phyloP scores from a whole-genome alignment of 1,140 invertebrate genomes.

The Calosoma granatense region DNA sequence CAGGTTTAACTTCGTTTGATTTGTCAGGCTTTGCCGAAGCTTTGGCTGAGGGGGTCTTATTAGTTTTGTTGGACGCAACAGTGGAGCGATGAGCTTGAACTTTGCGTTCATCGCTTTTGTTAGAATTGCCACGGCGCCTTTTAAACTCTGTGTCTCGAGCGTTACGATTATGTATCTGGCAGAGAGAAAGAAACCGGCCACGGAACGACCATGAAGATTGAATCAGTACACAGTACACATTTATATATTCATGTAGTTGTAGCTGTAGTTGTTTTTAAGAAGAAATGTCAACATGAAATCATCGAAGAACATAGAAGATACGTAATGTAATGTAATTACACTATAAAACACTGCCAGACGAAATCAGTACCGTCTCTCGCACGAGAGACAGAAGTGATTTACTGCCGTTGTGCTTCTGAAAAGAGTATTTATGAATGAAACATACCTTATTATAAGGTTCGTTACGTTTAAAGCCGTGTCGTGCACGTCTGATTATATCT shows the following conservation, averaged over 20 bases:
- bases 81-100: neutral
- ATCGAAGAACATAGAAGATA: neutral
- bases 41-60: neutral
- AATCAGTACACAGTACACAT: neutral
- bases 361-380: too few species aligned
- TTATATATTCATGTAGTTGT: neutral
- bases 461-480: neutral
- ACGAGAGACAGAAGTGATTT: too few species aligned
- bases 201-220: neutral
- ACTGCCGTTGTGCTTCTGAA: too few species aligned
- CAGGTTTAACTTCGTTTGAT: neutral
- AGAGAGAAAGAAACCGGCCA: neutral
- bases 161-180: neutral
- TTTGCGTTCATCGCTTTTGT: neutral
- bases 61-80: neutral
- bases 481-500: neutral
- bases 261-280: neutral
- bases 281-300: neutral
- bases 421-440: neutral
- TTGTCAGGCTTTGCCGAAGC: neutral
- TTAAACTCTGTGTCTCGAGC: neutral
- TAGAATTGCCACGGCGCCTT: neutral
- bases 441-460: slow-evolving; percentile 3
- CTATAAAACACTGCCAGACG: too few species aligned
- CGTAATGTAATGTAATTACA: too few species aligned